phyloP scores from a whole-genome alignment of 2,888 invertebrate genomes.

The Phlogophora meticulosa region DNA sequence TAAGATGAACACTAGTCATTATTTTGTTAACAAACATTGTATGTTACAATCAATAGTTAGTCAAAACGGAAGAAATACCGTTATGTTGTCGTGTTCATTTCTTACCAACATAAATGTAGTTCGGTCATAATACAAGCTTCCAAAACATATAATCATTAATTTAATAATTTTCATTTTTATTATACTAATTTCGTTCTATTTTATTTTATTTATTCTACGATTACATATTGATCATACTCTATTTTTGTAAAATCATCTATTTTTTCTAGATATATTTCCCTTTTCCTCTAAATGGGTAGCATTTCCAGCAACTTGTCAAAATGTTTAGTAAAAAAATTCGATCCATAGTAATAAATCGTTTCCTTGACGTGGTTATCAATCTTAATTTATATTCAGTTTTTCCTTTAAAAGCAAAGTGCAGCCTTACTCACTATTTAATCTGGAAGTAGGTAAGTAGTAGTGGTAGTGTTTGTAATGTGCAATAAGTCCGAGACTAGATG shows the following conservation, averaged over 20 bases:
- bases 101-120: slow-evolving; percentile 28
- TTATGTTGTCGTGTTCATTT: slow-evolving; percentile 25
- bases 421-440: slow-evolving; percentile 46
- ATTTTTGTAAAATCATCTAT: slow-evolving; percentile 57
- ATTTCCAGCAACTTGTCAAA: slow-evolving; percentile 38
- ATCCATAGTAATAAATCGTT: slow-evolving; percentile 37
- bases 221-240: slow-evolving; percentile 57
- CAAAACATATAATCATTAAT: slow-evolving; percentile 24
- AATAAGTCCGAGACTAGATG: slow-evolving; percentile 45
- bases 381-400: slow-evolving; percentile 2
- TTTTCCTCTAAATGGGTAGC: slow-evolving; percentile 13
- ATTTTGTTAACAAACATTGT: slow-evolving; percentile 23
- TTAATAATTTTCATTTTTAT: slow-evolving; percentile 58
- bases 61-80: slow-evolving; percentile 21
- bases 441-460: slow-evolving; percentile 38
- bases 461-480: slow-evolving; percentile 51
- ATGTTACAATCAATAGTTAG: slow-evolving; percentile 14
- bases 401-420: slow-evolving; percentile 36
- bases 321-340: slow-evolving; percentile 46
- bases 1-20: slow-evolving; percentile 6
- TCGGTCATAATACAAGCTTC: slow-evolving; percentile 29
- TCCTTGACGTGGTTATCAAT: slow-evolving; percentile 7
- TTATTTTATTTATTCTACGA: slow-evolving; percentile 58
- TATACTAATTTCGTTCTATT: slow-evolving; percentile 58
- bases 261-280: slow-evolving; percentile 38